Percentiles rank a stretch among this genome's conserved stretches.
phyloP scores from a whole-genome alignment of 2,888 invertebrate genomes.

The Scaptomyza tumidula region DNA sequence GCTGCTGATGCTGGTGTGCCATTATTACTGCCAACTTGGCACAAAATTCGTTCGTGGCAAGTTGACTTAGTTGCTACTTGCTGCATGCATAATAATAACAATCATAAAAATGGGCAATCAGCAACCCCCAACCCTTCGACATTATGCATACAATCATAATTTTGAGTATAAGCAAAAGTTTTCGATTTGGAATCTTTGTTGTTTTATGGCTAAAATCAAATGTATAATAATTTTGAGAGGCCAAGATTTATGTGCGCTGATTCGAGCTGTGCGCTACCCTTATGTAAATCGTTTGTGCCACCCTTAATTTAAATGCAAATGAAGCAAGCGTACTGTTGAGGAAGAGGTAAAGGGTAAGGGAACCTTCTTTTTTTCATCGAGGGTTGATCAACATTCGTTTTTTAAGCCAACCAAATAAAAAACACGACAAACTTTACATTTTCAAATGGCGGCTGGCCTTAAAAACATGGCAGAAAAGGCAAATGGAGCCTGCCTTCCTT shows the following conservation, averaged over 20 bases:
- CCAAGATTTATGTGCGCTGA: conserved; percentile 69
- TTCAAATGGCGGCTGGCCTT: conserved; percentile 45
- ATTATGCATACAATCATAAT: conserved; percentile 75
- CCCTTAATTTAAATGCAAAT: conserved; percentile 74
- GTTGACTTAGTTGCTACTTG: conserved; percentile 26
- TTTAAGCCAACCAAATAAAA: conserved; percentile 22
- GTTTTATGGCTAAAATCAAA: conserved; percentile 72
- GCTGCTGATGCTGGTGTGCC: not conserved
- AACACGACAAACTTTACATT: conserved; percentile 37
- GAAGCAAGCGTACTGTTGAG: not conserved
- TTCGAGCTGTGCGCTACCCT: conserved; percentile 26
- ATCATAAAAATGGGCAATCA: conserved; percentile 67
- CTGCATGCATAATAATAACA: conserved; percentile 75
- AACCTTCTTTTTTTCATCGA: conserved; percentile 1
- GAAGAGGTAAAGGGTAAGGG: conserved; percentile 22
- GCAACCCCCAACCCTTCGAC: not conserved
- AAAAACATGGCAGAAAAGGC: conserved; percentile 15
- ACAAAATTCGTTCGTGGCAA: conserved; percentile 32
- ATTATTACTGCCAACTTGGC: conserved; percentile 61
- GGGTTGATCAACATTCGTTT: conserved; percentile 29
- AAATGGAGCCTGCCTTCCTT: conserved; percentile 27
- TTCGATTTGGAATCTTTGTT: not conserved
- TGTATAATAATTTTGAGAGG: conserved; percentile 69
- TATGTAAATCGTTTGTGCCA: conserved; percentile 52
- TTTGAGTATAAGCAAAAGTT: conserved; percentile 47